phyloP scores from a whole-genome alignment of 2,113 vertebrate species.

The Hirundichthys speculiger region DNA sequence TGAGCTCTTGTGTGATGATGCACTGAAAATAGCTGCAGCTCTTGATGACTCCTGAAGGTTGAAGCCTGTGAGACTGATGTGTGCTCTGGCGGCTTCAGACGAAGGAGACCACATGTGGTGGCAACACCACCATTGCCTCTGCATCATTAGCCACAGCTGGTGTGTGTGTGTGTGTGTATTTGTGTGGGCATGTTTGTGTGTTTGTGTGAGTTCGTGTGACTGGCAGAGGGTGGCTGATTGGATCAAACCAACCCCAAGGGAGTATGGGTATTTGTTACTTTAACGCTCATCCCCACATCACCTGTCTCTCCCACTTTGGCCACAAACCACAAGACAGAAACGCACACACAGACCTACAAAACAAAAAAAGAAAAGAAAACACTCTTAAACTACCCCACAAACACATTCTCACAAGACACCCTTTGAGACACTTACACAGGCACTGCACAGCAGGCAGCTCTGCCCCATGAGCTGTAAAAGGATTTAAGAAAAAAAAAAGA shows the following conservation, averaged over 20 bases:
- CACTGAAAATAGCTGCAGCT: conserved; percentile 33
- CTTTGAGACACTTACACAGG: neutral
- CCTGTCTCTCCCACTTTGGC: conserved; percentile 22
- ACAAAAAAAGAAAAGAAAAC: neutral
- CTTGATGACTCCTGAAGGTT: conserved; percentile 46
- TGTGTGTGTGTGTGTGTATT: conserved; percentile 19
- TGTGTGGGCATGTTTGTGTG: neutral
- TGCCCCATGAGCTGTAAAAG: conserved; percentile 47
- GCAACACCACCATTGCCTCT: conserved; percentile 43
- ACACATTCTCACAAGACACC: conserved; percentile 1
- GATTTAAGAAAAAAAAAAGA: conserved; percentile 41
- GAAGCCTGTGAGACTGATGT: conserved; percentile 37
- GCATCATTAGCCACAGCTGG: conserved; percentile 75
- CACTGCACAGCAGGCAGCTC: conserved; percentile 15
- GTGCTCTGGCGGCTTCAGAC: conserved; percentile 59
- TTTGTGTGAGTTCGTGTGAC: conserved; percentile 6
- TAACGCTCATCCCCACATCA: conserved; percentile 52
- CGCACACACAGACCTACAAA: conserved; percentile 2
- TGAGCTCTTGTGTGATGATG: conserved; percentile 23
- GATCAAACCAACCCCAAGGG: conserved; percentile 60
- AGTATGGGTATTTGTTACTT: conserved; percentile 62
- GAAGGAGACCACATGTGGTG: conserved; percentile 71
- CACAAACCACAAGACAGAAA: conserved; percentile 10
- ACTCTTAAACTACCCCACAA: conserved; percentile 6
- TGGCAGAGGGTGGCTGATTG: conserved; percentile 52